phyloP scores from a whole-genome alignment of 2,888 invertebrate genomes.

The Athripsodes cinereus region DNA sequence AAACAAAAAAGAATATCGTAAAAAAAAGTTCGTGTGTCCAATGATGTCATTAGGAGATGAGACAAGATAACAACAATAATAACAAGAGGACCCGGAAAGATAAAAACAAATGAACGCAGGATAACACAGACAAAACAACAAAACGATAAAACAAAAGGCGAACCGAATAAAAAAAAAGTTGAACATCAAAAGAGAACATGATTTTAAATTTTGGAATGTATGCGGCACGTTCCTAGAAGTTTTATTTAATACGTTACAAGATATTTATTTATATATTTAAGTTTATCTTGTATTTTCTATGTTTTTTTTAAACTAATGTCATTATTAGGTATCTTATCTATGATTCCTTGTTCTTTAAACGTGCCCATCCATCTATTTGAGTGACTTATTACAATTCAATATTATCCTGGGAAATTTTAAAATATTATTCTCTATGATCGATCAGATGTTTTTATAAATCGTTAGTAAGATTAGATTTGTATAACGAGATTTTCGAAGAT shows the following conservation, averaged over 20 bases:
- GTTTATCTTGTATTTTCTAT: no score
- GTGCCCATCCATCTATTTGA: no score
- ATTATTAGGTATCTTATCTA: no score
- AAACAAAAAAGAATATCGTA: not conserved
- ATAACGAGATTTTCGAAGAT: no score
- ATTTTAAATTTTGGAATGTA: constrained; percentile 4
- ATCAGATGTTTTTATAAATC: no score
- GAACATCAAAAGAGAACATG: not conserved
- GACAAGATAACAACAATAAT: not conserved
- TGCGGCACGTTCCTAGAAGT: constrained; percentile 6
- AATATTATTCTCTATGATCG: no score
- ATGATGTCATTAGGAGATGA: not conserved
- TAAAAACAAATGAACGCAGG: not conserved
- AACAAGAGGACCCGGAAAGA: not conserved
- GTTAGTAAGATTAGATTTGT: no score
- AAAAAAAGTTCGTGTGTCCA: not conserved
- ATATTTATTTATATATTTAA: not conserved
- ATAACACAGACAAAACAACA: not conserved
- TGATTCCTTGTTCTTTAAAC: no score
- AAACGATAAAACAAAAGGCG: not conserved
- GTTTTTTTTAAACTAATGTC: no score
- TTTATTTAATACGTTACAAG: not conserved
- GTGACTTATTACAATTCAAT: no score
- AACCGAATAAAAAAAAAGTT: not conserved
- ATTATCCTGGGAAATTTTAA: no score